A percentile compares a stretch with the other conserved stretches of the same genome.
Evolutionary conservation across 1,140 invertebrate species (phyloP).

Genomic region (Penaeus indicus): DNA sequence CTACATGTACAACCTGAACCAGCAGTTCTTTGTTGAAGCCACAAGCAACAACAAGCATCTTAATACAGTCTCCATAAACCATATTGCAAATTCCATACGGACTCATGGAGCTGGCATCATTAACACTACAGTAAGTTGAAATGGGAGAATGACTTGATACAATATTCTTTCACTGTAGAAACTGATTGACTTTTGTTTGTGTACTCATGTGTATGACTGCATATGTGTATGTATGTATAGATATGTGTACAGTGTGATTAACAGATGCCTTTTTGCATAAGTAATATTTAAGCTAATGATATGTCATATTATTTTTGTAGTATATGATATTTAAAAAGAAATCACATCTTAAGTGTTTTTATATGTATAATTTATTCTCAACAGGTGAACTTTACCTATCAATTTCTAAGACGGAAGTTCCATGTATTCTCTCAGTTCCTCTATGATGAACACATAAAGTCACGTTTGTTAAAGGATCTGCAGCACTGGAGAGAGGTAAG

Average conservation of each 20-base stretch:
- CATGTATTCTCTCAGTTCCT: slow-evolving; percentile 97
- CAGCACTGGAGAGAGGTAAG: slow-evolving; percentile 77
- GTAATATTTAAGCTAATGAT: no score
- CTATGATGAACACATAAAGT: slow-evolving; percentile 98
- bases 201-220: no score
- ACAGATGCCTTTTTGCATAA: no score
- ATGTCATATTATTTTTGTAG: no score
- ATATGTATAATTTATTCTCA: slow-evolving; percentile 60
- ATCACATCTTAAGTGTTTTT: background rate
- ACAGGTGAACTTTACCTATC: slow-evolving; percentile 94
- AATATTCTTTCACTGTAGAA: background rate
- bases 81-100: slow-evolving; percentile 97
- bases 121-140: slow-evolving; percentile 85
- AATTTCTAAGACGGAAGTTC: slow-evolving; percentile 95
- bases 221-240: no score
- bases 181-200: background rate
- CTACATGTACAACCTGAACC: slow-evolving; percentile 97
- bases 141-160: background rate
- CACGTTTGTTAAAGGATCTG: slow-evolving; percentile 91
- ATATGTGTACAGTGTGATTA: no score
- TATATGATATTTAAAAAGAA: no score
- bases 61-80: slow-evolving; percentile 95
- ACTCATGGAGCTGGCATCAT: slow-evolving; percentile 98
- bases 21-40: slow-evolving; percentile 96
- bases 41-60: slow-evolving; percentile 93